These are phyloP conservation scores for Scomberomorus guttatus DNA, from an alignment of 2,797 vertebrate species.

Conservation along the genomic window DNA sequence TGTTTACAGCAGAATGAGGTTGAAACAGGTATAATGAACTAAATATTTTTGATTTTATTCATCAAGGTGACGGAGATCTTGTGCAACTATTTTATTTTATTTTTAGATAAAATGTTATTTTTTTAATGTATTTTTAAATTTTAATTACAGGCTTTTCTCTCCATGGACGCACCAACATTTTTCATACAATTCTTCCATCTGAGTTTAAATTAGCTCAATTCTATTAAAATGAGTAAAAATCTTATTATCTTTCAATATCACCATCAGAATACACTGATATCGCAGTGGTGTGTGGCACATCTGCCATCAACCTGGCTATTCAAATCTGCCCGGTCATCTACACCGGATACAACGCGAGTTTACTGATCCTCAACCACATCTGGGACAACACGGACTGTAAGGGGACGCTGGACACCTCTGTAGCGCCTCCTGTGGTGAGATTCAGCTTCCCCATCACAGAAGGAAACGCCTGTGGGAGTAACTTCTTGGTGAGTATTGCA, in stretches of 20 bases:
- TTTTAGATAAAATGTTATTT: background rate
- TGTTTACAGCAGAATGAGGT: background rate
- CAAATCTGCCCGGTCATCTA: conserved; percentile 81
- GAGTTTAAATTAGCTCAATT: background rate
- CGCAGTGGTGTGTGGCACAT: conserved; percentile 79
- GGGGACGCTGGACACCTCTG: conserved; percentile 72
- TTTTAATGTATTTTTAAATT: background rate
- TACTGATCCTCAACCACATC: conserved; percentile 79
- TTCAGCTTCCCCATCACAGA: conserved; percentile 83
- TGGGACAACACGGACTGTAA: conserved; percentile 52
- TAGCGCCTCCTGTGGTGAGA: conserved; percentile 75
- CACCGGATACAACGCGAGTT: conserved; percentile 80
- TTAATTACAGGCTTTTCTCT: background rate
- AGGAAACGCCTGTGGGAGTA: conserved; percentile 79
- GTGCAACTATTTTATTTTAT: background rate
- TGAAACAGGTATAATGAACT: background rate
- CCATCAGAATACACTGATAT: conserved; percentile 82
- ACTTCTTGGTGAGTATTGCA: conserved; percentile 75
- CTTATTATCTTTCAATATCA: background rate
- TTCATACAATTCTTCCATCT: background rate
- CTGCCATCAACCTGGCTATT: conserved; percentile 78
- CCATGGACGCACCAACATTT: background rate
- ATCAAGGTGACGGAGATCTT: background rate
- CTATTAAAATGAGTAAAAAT: background rate
- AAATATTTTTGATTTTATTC: background rate